Conservation (phyloP, 2,797 vertebrate species). For the Acanthopagrus latus region DNA sequence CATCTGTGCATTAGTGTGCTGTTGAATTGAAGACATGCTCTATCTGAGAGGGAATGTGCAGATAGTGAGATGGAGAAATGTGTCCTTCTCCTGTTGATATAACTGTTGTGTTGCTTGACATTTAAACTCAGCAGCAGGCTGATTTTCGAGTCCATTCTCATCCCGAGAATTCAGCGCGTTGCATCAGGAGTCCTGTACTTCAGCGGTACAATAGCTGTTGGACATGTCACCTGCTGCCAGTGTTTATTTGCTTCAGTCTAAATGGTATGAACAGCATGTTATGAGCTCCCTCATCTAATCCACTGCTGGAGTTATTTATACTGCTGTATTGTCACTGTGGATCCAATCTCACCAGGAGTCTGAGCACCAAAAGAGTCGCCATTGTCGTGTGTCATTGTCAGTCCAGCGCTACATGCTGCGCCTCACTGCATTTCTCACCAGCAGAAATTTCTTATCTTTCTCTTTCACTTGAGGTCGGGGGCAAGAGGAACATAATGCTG, state of each 20-base stretch:
- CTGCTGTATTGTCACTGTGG: constrained; percentile 66
- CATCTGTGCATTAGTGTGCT: constrained; percentile 34
- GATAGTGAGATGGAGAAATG: background rate
- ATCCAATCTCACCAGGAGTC: constrained; percentile 60
- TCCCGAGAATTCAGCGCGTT: constrained; percentile 38
- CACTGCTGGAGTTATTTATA: constrained; percentile 71
- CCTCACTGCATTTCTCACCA: constrained; percentile 23
- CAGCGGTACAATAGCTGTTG: constrained; percentile 33
- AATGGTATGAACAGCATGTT: constrained; percentile 57
- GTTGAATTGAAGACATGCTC: background rate
- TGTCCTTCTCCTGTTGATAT: background rate
- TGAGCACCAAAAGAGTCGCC: constrained; percentile 59
- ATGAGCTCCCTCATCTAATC: constrained; percentile 66
- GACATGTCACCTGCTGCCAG: constrained; percentile 60
- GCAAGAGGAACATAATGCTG: constrained; percentile 23
- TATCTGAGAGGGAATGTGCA: constrained; percentile 5
- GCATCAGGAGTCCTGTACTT: constrained; percentile 43
- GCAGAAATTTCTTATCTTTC: constrained; percentile 37
- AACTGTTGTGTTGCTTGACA: constrained; percentile 3
- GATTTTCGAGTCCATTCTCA: constrained; percentile 22
- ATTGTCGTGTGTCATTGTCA: constrained; percentile 66
- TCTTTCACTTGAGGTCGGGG: background rate
- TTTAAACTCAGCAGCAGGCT: constrained; percentile 16
- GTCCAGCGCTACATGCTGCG: constrained; percentile 32
- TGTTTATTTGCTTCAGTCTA: constrained; percentile 64